Evolutionary conservation across 2,113 vertebrate genomes (phyloP).

Genomic region (Myotis lucifugus): DNA sequence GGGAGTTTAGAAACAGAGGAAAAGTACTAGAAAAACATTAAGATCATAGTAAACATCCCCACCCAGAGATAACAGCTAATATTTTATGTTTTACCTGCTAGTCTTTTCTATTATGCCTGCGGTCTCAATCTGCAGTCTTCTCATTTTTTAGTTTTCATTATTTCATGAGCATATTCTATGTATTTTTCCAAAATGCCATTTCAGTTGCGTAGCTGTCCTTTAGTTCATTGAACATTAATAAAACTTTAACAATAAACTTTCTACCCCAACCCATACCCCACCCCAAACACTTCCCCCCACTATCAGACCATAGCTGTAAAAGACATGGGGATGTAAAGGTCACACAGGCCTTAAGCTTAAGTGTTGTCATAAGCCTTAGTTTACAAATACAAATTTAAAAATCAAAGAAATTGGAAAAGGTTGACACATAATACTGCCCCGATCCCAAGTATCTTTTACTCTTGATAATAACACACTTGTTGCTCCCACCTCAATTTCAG

Average conservation of each 20-base stretch:
- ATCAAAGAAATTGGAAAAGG: neutral
- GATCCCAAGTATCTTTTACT: neutral
- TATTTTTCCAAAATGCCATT: neutral
- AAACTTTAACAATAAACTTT: neutral
- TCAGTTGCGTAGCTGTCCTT: neutral
- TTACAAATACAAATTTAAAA: conserved; percentile 24
- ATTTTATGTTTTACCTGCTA: neutral
- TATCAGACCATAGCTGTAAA: neutral
- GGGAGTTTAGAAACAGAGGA: neutral
- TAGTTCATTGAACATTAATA: neutral
- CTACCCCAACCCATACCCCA: neutral
- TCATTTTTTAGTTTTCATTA: neutral
- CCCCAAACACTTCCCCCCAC: neutral
- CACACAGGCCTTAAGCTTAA: neutral
- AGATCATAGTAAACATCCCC: neutral
- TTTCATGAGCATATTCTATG: neutral
- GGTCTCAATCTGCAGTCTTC: neutral
- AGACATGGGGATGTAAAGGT: neutral
- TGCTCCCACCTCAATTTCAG: neutral
- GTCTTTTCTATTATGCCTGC: neutral
- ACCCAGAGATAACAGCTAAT: neutral
- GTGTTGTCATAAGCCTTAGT: neutral
- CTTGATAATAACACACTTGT: neutral
- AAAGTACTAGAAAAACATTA: neutral
- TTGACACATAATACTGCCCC: neutral